Base-by-base conservation (phyloP, 2,797 vertebrate species). In the Telmatherina bonti region DNA sequence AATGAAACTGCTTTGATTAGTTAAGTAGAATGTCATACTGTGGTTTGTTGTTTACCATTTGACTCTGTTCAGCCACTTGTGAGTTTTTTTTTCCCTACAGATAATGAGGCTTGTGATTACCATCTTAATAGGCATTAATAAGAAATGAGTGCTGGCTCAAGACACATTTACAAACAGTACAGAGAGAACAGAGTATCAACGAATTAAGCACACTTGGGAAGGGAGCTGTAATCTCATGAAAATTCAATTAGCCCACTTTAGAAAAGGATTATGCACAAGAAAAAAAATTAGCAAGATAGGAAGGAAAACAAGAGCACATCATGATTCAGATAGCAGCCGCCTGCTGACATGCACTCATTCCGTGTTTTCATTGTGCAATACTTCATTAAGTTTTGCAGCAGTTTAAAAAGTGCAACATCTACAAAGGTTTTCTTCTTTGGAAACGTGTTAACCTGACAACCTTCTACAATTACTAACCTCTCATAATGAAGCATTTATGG, bases 91-190 rank as follows among this genome's bases (percentile, higher is more conserved):
- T 18, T 18, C 38, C n/a, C 45, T 38, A 61, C 62, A 71, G 70
- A 89, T 86, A 85, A 85, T 66, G 82, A 87, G 76, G 79, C 49
- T 61, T 67, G 72, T 81, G 87, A 89, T 88, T 82, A 79, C 52
- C 82, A 88, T 86, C 83, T 78, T 88, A 86, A 88, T 83, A 61
- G 58, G 79, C 82, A 80, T 90, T 84, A 88, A 89, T 78, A 76
- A 84, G 68, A 78, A 78, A 88, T 65, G 81, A 82, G 69, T 62
- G 76, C 87, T 73, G 85, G 86, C 81, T 74, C 58, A 64, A 67
- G 74, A 65, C 78, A 64, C 67, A 82, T 85, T 76, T 79, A 67
- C 84, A 84, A 88, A 80, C 77, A 87, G 15, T 41, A 41, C 38
- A 26, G 58, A 77, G 72, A 78, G 75, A 88, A 70, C 27, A 24